Percentiles rank a stretch among this genome's conserved stretches.
phyloP scores from a whole-genome alignment of 2,113 vertebrate species.

The Chascanopsetta lugubris region DNA sequence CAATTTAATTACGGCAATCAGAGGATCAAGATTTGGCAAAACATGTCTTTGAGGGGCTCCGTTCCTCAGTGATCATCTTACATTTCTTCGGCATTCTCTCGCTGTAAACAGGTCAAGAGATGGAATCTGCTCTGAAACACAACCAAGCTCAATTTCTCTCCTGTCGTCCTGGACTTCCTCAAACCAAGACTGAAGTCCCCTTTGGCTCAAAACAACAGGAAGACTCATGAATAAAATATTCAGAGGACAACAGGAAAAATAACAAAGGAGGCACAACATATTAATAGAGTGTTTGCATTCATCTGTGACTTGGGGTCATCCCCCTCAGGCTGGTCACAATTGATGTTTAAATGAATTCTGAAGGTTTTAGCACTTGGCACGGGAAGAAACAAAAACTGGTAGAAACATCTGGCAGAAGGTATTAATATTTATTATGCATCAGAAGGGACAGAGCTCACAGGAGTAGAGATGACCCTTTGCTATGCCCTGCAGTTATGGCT shows the following conservation, averaged over 20 bases:
- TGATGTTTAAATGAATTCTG: slow-evolving; percentile 77
- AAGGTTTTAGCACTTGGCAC: slow-evolving; percentile 51
- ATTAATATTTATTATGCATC: slow-evolving; percentile 69
- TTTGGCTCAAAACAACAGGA: not conserved
- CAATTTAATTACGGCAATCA: slow-evolving; percentile 76
- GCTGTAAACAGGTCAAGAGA: slow-evolving; percentile 7
- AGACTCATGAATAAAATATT: not conserved
- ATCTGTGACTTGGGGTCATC: not conserved
- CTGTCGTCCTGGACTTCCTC: slow-evolving; percentile 37
- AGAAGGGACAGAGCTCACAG: not conserved
- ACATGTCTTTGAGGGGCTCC: slow-evolving; percentile 34
- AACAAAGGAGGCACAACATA: not conserved
- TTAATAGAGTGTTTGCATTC: not conserved
- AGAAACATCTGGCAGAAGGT: slow-evolving; percentile 13
- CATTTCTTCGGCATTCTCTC: not conserved
- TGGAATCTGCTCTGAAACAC: slow-evolving; percentile 14
- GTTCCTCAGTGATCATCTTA: slow-evolving; percentile 15
- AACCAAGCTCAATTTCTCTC: slow-evolving; percentile 16
- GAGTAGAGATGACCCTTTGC: not conserved
- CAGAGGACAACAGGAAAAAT: not conserved
- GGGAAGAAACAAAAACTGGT: slow-evolving; percentile 34
- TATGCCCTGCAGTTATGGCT: not conserved
- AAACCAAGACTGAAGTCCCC: slow-evolving; percentile 20
- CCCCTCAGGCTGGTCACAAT: slow-evolving; percentile 68
- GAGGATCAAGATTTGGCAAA: slow-evolving; percentile 62